Evolutionary conservation across 2,113 vertebrate genomes (phyloP).

Genomic region (Cochlearius cochlearius): DNA sequence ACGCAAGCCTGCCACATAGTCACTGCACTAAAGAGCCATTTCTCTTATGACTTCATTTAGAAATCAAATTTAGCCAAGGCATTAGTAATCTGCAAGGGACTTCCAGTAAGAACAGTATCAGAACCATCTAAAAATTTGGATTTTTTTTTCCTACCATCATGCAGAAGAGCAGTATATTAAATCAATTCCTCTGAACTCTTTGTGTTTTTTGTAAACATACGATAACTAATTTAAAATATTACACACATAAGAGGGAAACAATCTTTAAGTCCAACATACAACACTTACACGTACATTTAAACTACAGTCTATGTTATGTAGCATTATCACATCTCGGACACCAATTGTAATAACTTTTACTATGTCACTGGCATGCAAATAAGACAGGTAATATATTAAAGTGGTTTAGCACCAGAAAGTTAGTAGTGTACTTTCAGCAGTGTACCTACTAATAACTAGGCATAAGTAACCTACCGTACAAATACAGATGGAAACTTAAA

Average conservation of each 20-base stretch:
- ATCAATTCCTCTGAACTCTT: not conserved
- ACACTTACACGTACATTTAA: not conserved
- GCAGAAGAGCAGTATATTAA: not conserved
- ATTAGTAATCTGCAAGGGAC: not conserved
- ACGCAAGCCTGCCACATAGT: not conserved
- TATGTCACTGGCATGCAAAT: not conserved
- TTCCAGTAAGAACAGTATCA: not conserved
- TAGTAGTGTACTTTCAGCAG: not conserved
- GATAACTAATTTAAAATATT: not conserved
- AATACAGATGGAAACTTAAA: not conserved
- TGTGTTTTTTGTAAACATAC: not conserved
- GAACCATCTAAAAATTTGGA: not conserved
- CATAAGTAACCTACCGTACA: not conserved
- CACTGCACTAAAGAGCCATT: not conserved
- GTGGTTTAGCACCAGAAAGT: constrained; percentile 12
- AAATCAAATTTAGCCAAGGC: not conserved
- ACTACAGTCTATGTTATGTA: not conserved
- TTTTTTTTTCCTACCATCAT: not conserved
- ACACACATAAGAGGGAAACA: not conserved
- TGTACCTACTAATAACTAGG: not conserved
- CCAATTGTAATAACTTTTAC: not conserved
- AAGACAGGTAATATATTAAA: not conserved
- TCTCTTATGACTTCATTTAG: not conserved
- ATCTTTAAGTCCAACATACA: not conserved
- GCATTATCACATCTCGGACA: not conserved